phyloP scores from a whole-genome alignment of 2,113 vertebrate species.

The Vireo altiloquus region DNA sequence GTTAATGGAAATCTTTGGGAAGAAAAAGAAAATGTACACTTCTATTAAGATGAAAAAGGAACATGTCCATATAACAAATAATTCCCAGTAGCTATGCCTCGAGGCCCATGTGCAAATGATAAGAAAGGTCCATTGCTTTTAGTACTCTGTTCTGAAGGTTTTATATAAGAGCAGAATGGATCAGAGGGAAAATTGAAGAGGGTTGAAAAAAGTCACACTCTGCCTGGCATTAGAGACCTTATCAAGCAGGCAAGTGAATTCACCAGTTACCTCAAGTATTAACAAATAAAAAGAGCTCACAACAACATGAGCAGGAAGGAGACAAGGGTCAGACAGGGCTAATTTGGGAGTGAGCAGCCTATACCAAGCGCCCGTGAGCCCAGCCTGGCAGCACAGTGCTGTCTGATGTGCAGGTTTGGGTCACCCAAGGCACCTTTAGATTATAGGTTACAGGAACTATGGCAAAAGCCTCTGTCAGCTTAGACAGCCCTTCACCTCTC shows the following conservation, averaged over 20 bases:
- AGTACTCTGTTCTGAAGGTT: background rate
- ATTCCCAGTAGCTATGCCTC: background rate
- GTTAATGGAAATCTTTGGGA: background rate
- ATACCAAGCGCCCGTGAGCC: fast-evolving
- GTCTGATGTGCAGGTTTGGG: fast-evolving
- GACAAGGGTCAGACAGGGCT: background rate
- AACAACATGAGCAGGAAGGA: background rate
- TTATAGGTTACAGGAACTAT: fast-evolving
- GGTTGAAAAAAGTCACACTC: background rate
- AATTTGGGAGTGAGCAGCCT: background rate
- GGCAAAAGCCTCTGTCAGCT: background rate
- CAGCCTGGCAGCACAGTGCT: background rate
- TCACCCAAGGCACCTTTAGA: background rate
- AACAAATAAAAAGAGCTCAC: background rate
- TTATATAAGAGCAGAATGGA: background rate
- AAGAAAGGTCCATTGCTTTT: background rate
- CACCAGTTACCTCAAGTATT: background rate
- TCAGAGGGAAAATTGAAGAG: background rate
- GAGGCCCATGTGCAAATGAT: background rate
- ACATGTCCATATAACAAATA: background rate
- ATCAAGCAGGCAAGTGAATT: background rate
- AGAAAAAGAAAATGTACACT: background rate
- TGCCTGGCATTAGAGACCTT: background rate
- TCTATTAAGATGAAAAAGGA: background rate
- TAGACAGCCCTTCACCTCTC: background rate